A percentile compares a stretch with the other conserved stretches of the same genome.
phyloP scores from a whole-genome alignment of 2,888 invertebrate species.

The Drosophila testacea region DNA sequence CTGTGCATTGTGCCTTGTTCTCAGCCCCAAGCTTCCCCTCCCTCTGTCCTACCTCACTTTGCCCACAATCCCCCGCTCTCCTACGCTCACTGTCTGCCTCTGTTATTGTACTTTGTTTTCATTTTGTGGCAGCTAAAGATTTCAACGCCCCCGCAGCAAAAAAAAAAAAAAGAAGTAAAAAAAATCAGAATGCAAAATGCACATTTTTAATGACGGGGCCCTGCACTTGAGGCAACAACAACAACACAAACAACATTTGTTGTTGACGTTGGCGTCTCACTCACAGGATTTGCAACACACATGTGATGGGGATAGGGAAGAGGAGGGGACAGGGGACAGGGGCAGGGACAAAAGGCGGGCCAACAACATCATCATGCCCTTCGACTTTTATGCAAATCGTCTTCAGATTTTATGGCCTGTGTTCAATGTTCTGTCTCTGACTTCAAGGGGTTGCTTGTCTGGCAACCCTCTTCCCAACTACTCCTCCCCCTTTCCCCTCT shows the following conservation, averaged over 20 bases:
- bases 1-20: constrained; percentile 46
- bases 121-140: constrained; percentile 57
- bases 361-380: constrained; percentile 52
- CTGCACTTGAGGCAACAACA: constrained; percentile 68
- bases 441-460: constrained; percentile 43
- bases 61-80: constrained; percentile 16
- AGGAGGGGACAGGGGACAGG: neutral
- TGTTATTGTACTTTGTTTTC: constrained; percentile 63
- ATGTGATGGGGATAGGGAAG: neutral
- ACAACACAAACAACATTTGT: constrained; percentile 42
- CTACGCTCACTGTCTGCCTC: constrained; percentile 11
- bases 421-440: constrained; percentile 58
- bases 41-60: neutral
- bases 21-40: neutral
- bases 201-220: constrained; percentile 75
- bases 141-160: constrained; percentile 59
- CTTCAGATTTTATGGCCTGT: constrained; percentile 47
- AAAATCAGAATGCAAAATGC: constrained; percentile 62
- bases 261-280: constrained; percentile 65
- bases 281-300: constrained; percentile 49
- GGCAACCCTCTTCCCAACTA: neutral
- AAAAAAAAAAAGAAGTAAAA: neutral
- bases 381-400: constrained; percentile 74
- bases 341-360: neutral
- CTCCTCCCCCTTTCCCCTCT: neutral